Percentiles rank a stretch among this genome's conserved stretches.
Evolutionary conservation across 1,140 invertebrate species (phyloP).

Genomic region (Chelonus insularis): DNA sequence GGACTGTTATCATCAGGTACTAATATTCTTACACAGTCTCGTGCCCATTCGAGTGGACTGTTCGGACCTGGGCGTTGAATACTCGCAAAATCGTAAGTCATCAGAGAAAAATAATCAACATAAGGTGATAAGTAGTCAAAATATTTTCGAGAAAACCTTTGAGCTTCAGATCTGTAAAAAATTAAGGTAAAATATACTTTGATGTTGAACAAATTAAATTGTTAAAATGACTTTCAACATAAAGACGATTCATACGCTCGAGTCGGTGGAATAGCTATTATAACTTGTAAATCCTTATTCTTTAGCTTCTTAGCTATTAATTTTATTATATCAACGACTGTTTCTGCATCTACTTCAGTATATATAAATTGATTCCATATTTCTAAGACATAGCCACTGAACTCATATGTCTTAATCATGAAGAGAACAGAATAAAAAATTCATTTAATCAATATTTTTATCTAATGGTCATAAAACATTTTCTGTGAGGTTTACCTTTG

Average conservation of each 20-base stretch:
- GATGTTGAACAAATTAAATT: too few relatives aligned
- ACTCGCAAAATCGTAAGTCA: slow-evolving; percentile 94
- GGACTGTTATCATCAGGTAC: slow-evolving; percentile 65
- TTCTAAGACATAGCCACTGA: slow-evolving; percentile 88
- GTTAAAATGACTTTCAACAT: too few relatives aligned
- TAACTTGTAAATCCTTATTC: slow-evolving; percentile 65
- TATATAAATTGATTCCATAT: slow-evolving; percentile 81
- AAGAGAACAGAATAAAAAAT: slow-evolving; percentile 30
- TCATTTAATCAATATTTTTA: slow-evolving; percentile 13
- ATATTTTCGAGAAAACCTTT: slow-evolving; percentile 76
- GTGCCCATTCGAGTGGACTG: slow-evolving; percentile 83
- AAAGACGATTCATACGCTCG: too few relatives aligned
- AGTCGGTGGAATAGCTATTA: slow-evolving; percentile 85
- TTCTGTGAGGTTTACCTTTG: too few relatives aligned
- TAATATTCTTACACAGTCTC: slow-evolving; percentile 75
- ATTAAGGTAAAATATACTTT: slow-evolving; percentile 1
- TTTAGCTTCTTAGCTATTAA: slow-evolving; percentile 63
- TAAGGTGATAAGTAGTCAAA: slow-evolving; percentile 77
- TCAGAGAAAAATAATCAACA: slow-evolving; percentile 85
- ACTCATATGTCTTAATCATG: slow-evolving; percentile 69
- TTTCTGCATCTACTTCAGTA: slow-evolving; percentile 66
- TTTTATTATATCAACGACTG: slow-evolving; percentile 67
- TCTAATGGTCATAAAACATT: neutral
- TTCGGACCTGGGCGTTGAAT: slow-evolving; percentile 84
- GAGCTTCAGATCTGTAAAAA: slow-evolving; percentile 53